Base-by-base conservation (phyloP, 2,113 vertebrate genomes). In the Bambusicola thoracicus region DNA sequence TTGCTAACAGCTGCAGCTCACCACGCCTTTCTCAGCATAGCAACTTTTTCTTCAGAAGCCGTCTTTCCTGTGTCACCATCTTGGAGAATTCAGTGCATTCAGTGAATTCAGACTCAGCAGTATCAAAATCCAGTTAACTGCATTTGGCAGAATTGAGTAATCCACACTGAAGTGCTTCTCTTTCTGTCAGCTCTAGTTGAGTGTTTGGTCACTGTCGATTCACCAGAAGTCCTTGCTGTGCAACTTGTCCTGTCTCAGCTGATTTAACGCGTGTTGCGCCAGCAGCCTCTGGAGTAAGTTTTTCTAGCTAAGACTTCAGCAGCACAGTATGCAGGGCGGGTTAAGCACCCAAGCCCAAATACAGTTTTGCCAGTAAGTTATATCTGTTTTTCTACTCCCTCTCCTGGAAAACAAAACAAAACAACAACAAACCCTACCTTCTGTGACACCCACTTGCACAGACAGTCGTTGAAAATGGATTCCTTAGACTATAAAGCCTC, bases 191-290 rank as follows among this genome's bases (percentile, higher is more conserved):
- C 38, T 0, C 0, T 10, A 22, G 40, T 21, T 73, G 72, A 87
- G 55, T 19, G 48, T 77, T 38, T 62, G 5, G 6, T 49, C 2
- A 4, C 62, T 56, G 51, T 24, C 73, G 53, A 36, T 68, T 49
- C 10, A 12, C 29, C 48, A 4, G 38, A 1, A 0, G 3, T 30
- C 58, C 55, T 20, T 30, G 43, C 73, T 29, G 5, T 53, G 11
- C 46, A 34, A 10, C 69, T 27, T 13, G 0, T 1, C 4, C 36
- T 34, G 48, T 59, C 53, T 43, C 24, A 56, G 46, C 38, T 74
- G 76, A 27, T 49, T 4, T 0, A 36, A 48, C 6, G 0, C 4
- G 5, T 2, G 3, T 30, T 29, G 69, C 43, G 40, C 56, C 66
- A 36, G 34, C 34, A 63, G 10, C 48, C 53, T 36, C 58, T 89